Evolutionary conservation across 2,113 vertebrate species (phyloP).

Genomic region (Microtus montanus): DNA sequence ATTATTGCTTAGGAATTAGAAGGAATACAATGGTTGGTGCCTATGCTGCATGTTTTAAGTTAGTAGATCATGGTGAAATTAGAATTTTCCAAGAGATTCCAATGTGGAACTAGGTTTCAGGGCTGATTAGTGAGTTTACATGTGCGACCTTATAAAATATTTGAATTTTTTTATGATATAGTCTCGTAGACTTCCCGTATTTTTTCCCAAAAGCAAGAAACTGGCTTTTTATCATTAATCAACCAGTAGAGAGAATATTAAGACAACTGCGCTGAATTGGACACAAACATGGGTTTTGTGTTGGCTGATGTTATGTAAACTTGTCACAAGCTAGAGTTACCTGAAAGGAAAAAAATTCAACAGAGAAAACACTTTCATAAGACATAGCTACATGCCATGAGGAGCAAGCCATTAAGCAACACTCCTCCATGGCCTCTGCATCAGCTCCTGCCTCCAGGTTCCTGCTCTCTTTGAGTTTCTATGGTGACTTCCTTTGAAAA

Average conservation of each 20-base stretch:
- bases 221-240: not conserved
- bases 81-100: not conserved
- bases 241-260: not conserved
- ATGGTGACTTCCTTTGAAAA: not conserved
- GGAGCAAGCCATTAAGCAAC: not conserved
- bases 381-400: not conserved
- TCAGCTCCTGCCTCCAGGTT: not conserved
- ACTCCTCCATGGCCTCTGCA: not conserved
- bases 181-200: not conserved
- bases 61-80: not conserved
- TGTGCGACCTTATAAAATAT: too few species aligned
- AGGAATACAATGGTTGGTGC: not conserved
- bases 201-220: not conserved
- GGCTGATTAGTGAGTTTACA: not conserved
- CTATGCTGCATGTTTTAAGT: not conserved
- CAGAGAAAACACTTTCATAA: not conserved
- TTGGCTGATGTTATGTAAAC: not conserved
- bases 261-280: not conserved
- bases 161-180: not conserved
- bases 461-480: not conserved
- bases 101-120: not conserved
- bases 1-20: not conserved
- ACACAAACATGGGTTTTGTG: not conserved
- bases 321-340: not conserved
- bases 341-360: not conserved